Conservation (phyloP, 2,113 vertebrate species). For the Cyanoliseus patagonus region DNA sequence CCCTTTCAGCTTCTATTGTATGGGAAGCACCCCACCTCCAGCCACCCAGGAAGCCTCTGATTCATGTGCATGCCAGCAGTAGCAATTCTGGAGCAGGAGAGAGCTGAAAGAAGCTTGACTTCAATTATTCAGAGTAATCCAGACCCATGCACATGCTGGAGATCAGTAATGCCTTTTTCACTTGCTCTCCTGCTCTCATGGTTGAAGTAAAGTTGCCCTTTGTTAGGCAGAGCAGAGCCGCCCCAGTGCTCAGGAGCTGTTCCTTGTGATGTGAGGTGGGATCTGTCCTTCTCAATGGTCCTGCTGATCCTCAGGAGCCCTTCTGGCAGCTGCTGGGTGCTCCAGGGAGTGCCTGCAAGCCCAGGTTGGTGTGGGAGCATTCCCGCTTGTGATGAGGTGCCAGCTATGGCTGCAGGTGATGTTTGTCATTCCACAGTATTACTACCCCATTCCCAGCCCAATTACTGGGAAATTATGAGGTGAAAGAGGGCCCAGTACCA, state of each 20-base stretch:
- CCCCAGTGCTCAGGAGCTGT: neutral
- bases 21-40: neutral
- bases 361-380: fast-evolving
- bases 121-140: slow-evolving; percentile 44
- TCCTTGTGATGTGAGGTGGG: fast-evolving
- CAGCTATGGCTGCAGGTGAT: neutral
- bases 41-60: neutral
- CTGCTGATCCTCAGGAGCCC: neutral
- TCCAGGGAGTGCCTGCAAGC: neutral
- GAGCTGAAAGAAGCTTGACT: slow-evolving; percentile 13
- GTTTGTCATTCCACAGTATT: neutral
- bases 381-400: fast-evolving
- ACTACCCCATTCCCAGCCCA: neutral
- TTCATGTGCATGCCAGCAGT: neutral
- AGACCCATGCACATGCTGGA: neutral
- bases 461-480: neutral
- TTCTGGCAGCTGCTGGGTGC: neutral
- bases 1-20: neutral
- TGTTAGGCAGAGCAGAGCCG: neutral
- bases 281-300: neutral
- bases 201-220: neutral
- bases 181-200: fast-evolving
- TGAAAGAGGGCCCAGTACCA: neutral
- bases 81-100: neutral
- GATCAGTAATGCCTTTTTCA: neutral